Evolutionary conservation across 2,888 invertebrate genomes (phyloP).

Genomic region (Leptopterna dolabrata): DNA sequence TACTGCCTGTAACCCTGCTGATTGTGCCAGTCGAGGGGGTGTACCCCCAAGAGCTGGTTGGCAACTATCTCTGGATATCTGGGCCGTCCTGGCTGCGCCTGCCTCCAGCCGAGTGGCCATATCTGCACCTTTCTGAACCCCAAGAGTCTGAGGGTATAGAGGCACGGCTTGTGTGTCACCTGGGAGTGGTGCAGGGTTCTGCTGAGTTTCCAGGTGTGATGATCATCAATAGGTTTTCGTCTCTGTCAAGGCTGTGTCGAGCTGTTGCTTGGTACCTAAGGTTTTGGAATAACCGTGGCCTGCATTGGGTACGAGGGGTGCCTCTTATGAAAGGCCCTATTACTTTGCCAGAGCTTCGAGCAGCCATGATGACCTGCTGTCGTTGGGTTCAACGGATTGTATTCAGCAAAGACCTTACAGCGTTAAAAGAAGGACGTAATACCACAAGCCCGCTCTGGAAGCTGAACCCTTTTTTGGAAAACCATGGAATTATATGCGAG

Average conservation of each 20-base stretch:
- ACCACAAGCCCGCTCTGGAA: background rate
- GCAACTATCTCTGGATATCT: background rate
- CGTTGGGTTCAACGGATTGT: background rate
- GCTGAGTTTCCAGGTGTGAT: background rate
- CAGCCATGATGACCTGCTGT: background rate
- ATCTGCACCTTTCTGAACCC: no score
- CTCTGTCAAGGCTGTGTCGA: background rate
- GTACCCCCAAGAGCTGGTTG: background rate
- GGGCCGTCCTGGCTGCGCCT: background rate
- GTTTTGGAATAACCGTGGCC: no score
- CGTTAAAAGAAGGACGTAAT: background rate
- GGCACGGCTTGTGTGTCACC: background rate
- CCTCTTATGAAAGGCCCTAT: no score
- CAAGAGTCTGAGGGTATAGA: background rate
- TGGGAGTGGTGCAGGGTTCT: background rate
- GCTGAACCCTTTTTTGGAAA: conserved; percentile 52
- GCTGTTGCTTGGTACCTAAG: background rate
- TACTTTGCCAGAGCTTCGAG: background rate
- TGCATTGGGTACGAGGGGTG: background rate
- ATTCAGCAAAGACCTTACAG: background rate
- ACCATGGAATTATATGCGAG: conserved; percentile 51
- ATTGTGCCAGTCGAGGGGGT: conserved; percentile 29
- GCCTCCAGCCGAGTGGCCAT: background rate
- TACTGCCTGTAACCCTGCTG: conserved; percentile 26
- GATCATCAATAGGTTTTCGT: background rate